Base-by-base conservation (phyloP, 2,888 invertebrate species). In the Sipha maydis region DNA sequence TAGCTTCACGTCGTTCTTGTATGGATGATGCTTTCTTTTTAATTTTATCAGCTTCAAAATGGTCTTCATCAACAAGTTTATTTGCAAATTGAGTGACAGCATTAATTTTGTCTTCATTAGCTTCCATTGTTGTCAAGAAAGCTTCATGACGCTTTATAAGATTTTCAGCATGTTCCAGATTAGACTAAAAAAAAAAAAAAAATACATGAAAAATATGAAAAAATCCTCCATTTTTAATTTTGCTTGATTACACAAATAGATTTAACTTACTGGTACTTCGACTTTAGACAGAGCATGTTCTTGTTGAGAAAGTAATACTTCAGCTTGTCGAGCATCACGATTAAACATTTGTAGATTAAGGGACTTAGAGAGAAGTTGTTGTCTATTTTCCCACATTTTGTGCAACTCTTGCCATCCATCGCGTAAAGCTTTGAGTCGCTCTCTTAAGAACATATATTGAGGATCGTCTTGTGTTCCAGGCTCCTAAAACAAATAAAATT, bases 381-480 rank as follows among this genome's bases (percentile, higher is more conserved):
- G 99, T 61, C 99, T 93, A 93, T 99, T 99, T 92, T 98, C 99
- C 99, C 99, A 99, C 99, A 99, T 99, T 93, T 99, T 98, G 91
- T 99, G 97, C 90, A 99, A 93, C 92, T 99, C 99, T 90, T 98
- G 97, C 99, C 99, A 99, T 89, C 99, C 99, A 93, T 99, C 98
- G 92, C 99, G 97, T 86, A 99, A 93, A 0, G 99, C 99, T 94
- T 98, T 99, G 90, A 99, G 94, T 78, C 99, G 95, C 93, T 99
- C 99, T 90, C 99, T 95, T 91, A 99, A 93, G 96, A 99, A 99
- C 99, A 99, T 99, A 93, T 99, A 99, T 92, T 99, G 99, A 76
- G 99, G 98, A 93, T 99, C 99, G 92, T 98, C 96, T 92, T 97
- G 95, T 90, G 98, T 95, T 77, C 90, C 89, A 5, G 90, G 89